Base-by-base conservation (phyloP, 1,140 invertebrate species). In the Danaus melanippus region DNA sequence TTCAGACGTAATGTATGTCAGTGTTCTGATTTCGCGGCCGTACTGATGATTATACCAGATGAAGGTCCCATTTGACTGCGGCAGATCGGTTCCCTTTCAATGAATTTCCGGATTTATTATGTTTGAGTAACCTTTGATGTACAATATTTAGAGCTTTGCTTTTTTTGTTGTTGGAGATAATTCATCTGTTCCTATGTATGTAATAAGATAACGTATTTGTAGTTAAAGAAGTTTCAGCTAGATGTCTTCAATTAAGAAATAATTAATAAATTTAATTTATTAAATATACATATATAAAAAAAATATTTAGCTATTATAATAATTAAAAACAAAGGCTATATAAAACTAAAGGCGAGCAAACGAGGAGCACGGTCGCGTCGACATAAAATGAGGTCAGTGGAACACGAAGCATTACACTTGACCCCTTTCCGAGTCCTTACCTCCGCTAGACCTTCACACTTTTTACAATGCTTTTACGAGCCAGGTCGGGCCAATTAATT, bases 381-480 rank as follows among this genome's bases (percentile, higher is more conserved):
- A 66, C 69, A 67, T 63, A 67, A 74, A 86, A 86, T 84, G 81
- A 86, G 84, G 84, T 82, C 77, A 86, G 81, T 86, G 66, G 84
- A 84, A 84, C 83, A 73, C 81, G 77, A 76, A 71, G 74, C 73
- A 80, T 80, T 86, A 84, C 84, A 84, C 81, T 86, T 84, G 84
- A 86, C 84, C 84, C 82, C 84, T 84, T 86, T 86, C 64, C 67
- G 72, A 86, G 83, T 86, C 84, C 84, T 86, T 81, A 86, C 78
- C 79, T 84, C 82, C 75, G 71, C 79, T 81, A 84, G 81, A 79
- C 81, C 83, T 86, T 86, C 83, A 83, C 78, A 79, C 81, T 83
- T 84, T 84, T 86, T 81, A 86, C 79, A 84, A 72, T 70, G 80
- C 74, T 86, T 79, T 83, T 83, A 83, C 70, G 80, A 86, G 79